These are phyloP conservation scores for Noctua pronuba DNA, from an alignment of 2,888 invertebrate species.

Conservation along the genomic window DNA sequence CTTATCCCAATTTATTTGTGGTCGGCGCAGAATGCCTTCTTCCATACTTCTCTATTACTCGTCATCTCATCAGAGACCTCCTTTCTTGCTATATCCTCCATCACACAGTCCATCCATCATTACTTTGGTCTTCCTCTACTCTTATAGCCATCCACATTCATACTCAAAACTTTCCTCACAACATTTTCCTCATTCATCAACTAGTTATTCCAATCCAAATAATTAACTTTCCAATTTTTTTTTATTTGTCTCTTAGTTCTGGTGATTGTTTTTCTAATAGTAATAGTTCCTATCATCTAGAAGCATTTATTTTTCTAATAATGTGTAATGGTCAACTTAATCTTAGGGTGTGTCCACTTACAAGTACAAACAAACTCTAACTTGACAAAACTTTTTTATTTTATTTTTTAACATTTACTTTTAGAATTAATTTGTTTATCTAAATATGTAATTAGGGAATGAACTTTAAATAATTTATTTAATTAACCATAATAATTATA, in stretches of 20 bases:
- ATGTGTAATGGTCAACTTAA: background rate
- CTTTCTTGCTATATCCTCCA: background rate
- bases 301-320: background rate
- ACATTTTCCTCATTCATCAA: background rate
- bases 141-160: background rate
- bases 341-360: background rate
- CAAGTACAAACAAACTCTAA: background rate
- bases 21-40: background rate
- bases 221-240: background rate
- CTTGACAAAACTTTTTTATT: background rate
- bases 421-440: no score
- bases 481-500: no score
- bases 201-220: background rate
- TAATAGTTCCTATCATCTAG: background rate
- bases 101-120: background rate
- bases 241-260: background rate
- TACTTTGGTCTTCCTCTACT: background rate
- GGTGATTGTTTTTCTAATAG: background rate
- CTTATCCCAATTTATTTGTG: background rate
- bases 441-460: background rate
- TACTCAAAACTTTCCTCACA: background rate
- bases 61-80: background rate
- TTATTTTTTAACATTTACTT: background rate
- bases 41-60: background rate
- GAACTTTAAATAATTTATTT: background rate